Evolutionary conservation across 1,140 invertebrate species (phyloP).

Genomic region (Zaprionus tsacasi): DNA sequence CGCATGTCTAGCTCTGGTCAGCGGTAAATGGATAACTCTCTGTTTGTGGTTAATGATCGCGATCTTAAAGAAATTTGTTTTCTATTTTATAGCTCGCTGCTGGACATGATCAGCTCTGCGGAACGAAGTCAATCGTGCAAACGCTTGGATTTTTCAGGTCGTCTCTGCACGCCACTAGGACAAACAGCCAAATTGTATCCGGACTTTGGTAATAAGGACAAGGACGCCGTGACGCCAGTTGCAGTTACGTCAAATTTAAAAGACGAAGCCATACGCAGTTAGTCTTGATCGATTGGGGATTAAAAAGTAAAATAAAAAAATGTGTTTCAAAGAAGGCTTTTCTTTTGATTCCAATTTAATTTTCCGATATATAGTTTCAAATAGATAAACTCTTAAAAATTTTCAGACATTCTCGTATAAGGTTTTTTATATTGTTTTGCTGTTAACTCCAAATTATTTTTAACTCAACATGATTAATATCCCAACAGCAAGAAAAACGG

Average conservation of each 20-base stretch:
- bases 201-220: slow-evolving; percentile 87
- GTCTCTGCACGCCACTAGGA: slow-evolving; percentile 88
- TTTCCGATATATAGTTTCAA: not conserved
- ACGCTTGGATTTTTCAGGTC: slow-evolving; percentile 91
- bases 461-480: slow-evolving; percentile 45
- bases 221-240: slow-evolving; percentile 44
- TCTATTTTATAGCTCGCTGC: slow-evolving; percentile 85
- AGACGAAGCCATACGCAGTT: slow-evolving; percentile 60
- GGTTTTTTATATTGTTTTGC: slow-evolving; percentile 23
- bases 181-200: slow-evolving; percentile 91
- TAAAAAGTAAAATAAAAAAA: not conserved
- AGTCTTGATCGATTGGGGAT: not conserved
- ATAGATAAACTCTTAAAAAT: not conserved
- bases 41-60: not conserved
- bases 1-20: slow-evolving; percentile 77
- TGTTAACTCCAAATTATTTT: slow-evolving; percentile 6
- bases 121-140: slow-evolving; percentile 86
- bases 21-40: slow-evolving; percentile 25
- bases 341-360: not conserved
- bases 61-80: not conserved
- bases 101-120: slow-evolving; percentile 88
- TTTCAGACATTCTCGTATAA: not conserved
- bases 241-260: slow-evolving; percentile 42
- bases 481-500: slow-evolving; percentile 24
- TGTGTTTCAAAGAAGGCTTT: not conserved